These are phyloP conservation scores for Plagiodera versicolora DNA, from an alignment of 2,888 invertebrate species.

Conservation along the genomic window DNA sequence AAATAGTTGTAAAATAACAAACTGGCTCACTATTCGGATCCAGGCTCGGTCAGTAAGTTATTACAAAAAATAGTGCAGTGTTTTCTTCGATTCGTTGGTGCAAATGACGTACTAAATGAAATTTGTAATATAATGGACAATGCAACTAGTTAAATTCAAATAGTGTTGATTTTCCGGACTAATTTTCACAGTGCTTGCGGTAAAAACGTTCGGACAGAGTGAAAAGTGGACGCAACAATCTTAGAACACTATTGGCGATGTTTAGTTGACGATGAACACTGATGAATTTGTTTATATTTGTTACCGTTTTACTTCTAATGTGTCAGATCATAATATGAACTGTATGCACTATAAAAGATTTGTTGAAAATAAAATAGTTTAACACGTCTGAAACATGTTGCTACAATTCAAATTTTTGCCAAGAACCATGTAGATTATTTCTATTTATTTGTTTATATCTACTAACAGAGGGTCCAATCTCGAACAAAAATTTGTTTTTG, in stretches of 20 bases:
- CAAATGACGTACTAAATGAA: constrained; percentile 47
- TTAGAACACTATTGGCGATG: constrained; percentile 48
- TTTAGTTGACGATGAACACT: constrained; percentile 43
- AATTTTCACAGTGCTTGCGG: constrained; percentile 37
- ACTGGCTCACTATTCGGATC: constrained; percentile 54
- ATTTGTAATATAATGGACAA: constrained; percentile 45
- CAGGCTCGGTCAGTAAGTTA: constrained; percentile 39
- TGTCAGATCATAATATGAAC: constrained; percentile 40
- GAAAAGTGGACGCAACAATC: constrained; percentile 32
- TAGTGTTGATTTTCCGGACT: constrained; percentile 49
- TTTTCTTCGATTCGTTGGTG: constrained; percentile 48
- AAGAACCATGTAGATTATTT: too few species aligned
- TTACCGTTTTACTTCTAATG: constrained; percentile 45
- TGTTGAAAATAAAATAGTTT: constrained; percentile 50
- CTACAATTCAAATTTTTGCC: background rate
- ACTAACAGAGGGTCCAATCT: too few species aligned
- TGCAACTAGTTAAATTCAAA: constrained; percentile 44
- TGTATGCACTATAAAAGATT: constrained; percentile 46
- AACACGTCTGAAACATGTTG: constrained; percentile 35
- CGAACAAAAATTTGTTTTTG: too few species aligned
- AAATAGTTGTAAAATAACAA: constrained; percentile 49
- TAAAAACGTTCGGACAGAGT: constrained; percentile 38
- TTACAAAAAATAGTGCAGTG: constrained; percentile 48
- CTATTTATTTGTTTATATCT: too few species aligned
- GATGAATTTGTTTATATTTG: constrained; percentile 47